Base-by-base conservation (phyloP, 2,888 invertebrate species). In the Hylaea fasciaria region DNA sequence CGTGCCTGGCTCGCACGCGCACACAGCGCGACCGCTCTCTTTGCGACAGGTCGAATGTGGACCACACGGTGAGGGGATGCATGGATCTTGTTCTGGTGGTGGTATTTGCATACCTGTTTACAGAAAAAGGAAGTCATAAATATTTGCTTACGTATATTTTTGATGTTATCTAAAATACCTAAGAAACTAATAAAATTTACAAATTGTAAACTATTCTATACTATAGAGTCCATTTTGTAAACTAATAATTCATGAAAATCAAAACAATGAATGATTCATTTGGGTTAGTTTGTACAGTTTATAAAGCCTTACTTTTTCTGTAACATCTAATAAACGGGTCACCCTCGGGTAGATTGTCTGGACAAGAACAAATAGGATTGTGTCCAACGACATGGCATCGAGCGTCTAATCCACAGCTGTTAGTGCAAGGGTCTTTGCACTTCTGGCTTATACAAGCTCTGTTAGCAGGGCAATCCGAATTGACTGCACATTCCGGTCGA, bases 321-420 rank as follows among this genome's bases (percentile, higher is more conserved):
- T 80, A 82, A 81, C 96, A 96, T 82, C 94, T 94, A 69, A 94
- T 94, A 76, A 96, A 96, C 14, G 96, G 96, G 92, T 97, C 96
- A 28, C 97, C 97, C 66, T 94, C 93, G 54, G 94, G 95, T 51
- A 94, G 93, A 56, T 91, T 88, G 63, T 95, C 94, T 16, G 92
- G 89, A 73, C 96, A 97, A 63, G 95, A 94, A 78, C 96, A 96
- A 66, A 96, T 95, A 1, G 96, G 96, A 77, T 95, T 96, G 79
- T 97, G 97, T 72, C 95, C 95, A 46, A 95, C 94, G 43, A 96
- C 96, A 85, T 95, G 95, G 73, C 97, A 97, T 60, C 94, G 91
- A 22, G 97, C 96, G 76, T 96, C 95, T 62, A 94, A 92, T 5
- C 97, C 96, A 75, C 96, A 97, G 44, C 95, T 95, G 66, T 95